These are phyloP conservation scores for Theropithecus gelada DNA, from an alignment of 2,113 vertebrate species.

Conservation along the genomic window DNA sequence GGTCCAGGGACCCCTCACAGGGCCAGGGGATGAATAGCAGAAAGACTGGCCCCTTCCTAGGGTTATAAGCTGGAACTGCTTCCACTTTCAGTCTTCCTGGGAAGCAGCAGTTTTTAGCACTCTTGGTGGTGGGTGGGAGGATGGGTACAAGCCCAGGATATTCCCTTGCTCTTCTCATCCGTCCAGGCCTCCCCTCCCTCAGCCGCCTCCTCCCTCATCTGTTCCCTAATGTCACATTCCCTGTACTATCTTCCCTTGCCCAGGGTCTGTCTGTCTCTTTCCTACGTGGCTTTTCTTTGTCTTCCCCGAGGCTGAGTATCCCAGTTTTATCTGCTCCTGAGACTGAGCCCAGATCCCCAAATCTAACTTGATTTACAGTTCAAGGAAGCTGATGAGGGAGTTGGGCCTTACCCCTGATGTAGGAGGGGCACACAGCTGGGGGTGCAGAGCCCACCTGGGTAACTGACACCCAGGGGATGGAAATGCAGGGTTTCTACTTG, in stretches of 20 bases:
- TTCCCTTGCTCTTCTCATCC: background rate
- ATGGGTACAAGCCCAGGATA: background rate
- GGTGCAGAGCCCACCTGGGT: background rate
- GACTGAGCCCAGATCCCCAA: constrained; percentile 19
- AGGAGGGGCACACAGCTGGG: background rate
- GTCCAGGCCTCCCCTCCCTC: background rate
- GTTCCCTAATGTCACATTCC: background rate
- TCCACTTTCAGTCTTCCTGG: background rate
- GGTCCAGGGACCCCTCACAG: background rate
- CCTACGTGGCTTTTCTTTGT: constrained; percentile 22
- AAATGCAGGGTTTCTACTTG: background rate
- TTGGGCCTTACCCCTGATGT: background rate
- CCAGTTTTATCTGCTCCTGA: constrained; percentile 24
- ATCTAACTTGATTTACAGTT: background rate
- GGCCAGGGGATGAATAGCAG: background rate
- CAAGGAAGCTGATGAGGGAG: background rate
- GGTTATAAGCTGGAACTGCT: background rate
- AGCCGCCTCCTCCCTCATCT: background rate
- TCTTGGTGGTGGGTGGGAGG: background rate
- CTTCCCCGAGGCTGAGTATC: constrained; percentile 7
- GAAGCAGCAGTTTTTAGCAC: constrained; percentile 28
- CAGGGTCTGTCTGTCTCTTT: background rate
- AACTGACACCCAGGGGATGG: background rate
- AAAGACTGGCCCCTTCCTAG: background rate
- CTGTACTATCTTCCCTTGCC: background rate